Conservation (phyloP, 2,113 vertebrate species). For the Cavia aperea region DNA sequence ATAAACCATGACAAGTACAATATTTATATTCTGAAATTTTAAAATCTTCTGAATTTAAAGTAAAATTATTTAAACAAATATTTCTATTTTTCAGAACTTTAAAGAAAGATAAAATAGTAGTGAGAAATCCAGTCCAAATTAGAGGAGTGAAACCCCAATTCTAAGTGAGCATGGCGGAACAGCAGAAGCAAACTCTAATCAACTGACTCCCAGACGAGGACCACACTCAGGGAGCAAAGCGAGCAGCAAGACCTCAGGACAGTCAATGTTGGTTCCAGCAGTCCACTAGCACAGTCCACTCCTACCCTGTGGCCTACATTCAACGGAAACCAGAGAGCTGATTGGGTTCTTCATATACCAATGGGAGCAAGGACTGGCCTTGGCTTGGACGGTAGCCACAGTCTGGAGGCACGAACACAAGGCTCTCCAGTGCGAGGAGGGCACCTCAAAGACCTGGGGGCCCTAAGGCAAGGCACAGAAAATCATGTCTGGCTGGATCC, state of each 20-base stretch:
- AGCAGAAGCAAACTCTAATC: neutral
- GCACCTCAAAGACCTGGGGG: neutral
- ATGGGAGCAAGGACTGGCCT: too few relatives aligned
- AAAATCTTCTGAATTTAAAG: neutral
- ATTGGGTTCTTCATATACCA: too few relatives aligned
- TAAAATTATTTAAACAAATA: neutral
- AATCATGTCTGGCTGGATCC: neutral
- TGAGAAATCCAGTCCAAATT: neutral
- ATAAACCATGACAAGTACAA: neutral
- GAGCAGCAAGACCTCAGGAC: neutral
- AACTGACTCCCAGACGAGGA: neutral
- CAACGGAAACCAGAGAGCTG: too few relatives aligned
- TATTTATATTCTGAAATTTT: conserved; percentile 39
- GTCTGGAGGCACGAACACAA: neutral
- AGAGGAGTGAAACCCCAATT: neutral
- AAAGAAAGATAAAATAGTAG: neutral
- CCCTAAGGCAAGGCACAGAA: neutral
- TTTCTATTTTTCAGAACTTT: conserved; percentile 5
- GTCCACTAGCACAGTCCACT: neutral
- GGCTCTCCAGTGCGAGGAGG: neutral
- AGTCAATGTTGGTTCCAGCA: neutral
- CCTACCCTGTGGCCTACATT: too few relatives aligned
- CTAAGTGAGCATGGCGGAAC: neutral
- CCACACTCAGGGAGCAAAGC: neutral
- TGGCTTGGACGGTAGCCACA: too few relatives aligned